Conservation (phyloP, 2,888 invertebrate species). For the Cloeon dipterum region DNA sequence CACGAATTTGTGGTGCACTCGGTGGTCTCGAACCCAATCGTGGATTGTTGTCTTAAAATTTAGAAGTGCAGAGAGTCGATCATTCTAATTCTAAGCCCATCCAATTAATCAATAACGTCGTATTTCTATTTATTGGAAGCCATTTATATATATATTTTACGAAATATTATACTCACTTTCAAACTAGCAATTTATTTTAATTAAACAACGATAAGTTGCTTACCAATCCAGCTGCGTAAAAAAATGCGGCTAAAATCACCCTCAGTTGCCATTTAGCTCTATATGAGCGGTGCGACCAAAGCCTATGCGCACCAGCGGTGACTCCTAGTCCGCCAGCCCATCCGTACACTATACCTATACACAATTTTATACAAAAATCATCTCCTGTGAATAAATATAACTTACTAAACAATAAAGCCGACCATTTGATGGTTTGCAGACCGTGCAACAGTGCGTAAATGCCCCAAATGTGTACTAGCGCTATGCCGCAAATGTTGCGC, state of each 20-base stretch:
- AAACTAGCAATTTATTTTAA: background rate
- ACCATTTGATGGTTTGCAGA: no score
- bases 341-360: no score
- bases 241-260: slow-evolving; percentile 31
- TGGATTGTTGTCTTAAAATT: slow-evolving; percentile 34
- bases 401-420: no score
- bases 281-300: slow-evolving; percentile 41
- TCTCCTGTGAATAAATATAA: no score
- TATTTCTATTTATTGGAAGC: no score
- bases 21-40: slow-evolving; percentile 54
- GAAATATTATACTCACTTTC: no score
- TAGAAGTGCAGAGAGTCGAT: background rate
- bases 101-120: no score
- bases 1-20: slow-evolving; percentile 54
- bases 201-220: slow-evolving; percentile 8
- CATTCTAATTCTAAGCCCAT: background rate
- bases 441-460: slow-evolving; percentile 18
- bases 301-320: slow-evolving; percentile 42
- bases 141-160: no score
- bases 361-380: no score
- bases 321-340: slow-evolving; percentile 37
- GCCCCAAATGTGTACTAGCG: slow-evolving; percentile 24
- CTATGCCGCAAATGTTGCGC: slow-evolving; percentile 31
- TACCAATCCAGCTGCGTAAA: slow-evolving; percentile 42
- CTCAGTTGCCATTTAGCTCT: slow-evolving; percentile 37